phyloP scores from a whole-genome alignment of 2,797 vertebrate genomes.

The Poecile montanus region DNA sequence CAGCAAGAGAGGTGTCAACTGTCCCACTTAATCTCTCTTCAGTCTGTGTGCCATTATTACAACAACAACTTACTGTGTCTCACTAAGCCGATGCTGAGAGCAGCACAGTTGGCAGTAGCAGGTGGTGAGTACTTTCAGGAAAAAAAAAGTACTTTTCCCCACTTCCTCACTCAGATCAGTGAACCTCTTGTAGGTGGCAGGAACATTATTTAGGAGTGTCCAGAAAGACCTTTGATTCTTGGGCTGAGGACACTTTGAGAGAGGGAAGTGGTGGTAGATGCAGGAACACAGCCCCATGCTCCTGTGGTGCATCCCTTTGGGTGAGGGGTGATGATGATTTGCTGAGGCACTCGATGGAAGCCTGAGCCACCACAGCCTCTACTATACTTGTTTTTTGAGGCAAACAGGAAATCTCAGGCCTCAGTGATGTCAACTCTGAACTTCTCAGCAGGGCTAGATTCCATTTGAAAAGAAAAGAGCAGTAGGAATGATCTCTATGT shows the following conservation, averaged over 20 bases:
- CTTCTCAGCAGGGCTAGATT: conserved; percentile 30
- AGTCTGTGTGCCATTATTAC: neutral
- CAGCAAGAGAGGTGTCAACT: neutral
- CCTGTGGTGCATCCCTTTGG: accelerated
- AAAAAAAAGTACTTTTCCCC: neutral
- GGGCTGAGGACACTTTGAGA: neutral
- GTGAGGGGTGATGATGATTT: conserved; percentile 11
- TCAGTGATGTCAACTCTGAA: conserved; percentile 26
- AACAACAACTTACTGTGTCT: neutral
- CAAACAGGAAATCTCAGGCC: conserved; percentile 48
- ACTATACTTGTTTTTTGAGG: conserved; percentile 15
- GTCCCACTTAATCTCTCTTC: neutral
- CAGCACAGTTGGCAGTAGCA: neutral
- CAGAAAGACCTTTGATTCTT: neutral
- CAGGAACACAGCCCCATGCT: neutral
- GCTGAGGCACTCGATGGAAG: neutral
- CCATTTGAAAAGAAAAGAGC: neutral
- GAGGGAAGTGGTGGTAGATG: neutral
- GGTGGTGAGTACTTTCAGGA: neutral
- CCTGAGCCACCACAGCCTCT: neutral
- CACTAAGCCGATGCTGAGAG: neutral
- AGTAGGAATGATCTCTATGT: conserved; percentile 1
- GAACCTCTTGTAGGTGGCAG: neutral
- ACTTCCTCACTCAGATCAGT: neutral
- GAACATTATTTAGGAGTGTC: neutral